Percentiles rank a stretch among this genome's conserved stretches.
Conservation (phyloP, 1,140 invertebrate genomes). For the Heliconius nattereri region DNA sequence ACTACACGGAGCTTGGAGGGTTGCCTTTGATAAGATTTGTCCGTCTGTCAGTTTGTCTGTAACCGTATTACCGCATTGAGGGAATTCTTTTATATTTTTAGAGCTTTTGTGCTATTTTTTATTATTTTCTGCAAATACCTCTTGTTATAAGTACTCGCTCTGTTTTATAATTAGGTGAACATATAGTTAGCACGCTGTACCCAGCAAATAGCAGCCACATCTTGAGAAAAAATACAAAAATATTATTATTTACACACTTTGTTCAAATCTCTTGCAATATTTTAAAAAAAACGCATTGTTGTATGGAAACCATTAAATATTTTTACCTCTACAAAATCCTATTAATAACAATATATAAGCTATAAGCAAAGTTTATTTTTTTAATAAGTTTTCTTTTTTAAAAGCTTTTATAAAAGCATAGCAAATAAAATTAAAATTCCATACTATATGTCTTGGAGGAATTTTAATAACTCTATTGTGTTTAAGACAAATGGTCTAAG, state of each 20-base stretch:
- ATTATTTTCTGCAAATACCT: background rate
- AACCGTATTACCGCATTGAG: conserved; percentile 23
- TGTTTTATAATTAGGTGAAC: background rate
- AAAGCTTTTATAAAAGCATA: background rate
- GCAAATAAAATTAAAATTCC: conserved; percentile 20
- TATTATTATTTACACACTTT: too few relatives aligned
- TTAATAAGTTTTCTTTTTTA: background rate
- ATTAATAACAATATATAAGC: background rate
- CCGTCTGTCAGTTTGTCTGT: conserved; percentile 17
- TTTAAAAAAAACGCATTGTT: too few relatives aligned
- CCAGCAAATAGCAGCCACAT: background rate
- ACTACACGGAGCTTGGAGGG: background rate
- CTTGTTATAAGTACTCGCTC: background rate
- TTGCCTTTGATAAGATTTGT: conserved; percentile 18
- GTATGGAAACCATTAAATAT: too few relatives aligned
- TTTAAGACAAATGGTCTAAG: conserved; percentile 14
- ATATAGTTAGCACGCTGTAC: background rate
- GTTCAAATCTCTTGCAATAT: too few relatives aligned
- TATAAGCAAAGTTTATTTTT: background rate
- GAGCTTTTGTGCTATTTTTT: conserved; percentile 19
- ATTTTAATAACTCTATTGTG: conserved; percentile 26
- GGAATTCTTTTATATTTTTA: conserved; percentile 20
- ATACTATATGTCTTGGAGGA: conserved; percentile 5
- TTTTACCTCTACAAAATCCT: too few relatives aligned
- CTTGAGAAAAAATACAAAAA: too few relatives aligned